phyloP scores from a whole-genome alignment of 2,888 invertebrate genomes.

The Ophion slaviceki region DNA sequence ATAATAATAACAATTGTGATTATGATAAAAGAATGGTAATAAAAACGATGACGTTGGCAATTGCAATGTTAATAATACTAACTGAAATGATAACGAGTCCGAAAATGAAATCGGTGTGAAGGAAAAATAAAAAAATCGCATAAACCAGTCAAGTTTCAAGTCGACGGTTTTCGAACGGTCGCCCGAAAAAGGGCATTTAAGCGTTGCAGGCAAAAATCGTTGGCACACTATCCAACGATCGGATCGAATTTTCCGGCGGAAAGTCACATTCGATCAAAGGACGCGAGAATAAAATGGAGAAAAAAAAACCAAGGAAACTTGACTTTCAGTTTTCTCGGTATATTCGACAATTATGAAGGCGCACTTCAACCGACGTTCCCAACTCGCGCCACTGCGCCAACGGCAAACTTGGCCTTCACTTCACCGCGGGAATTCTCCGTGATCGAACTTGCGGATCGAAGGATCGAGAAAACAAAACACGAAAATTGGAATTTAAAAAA shows the following conservation, averaged over 20 bases:
- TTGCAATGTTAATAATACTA: too few species aligned
- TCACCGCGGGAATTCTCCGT: background rate
- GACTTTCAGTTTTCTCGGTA: background rate
- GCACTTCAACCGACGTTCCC: slow-evolving; percentile 24
- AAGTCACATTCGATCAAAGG: background rate
- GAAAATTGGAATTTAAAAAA: too few species aligned
- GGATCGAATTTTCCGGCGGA: background rate
- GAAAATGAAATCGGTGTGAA: background rate
- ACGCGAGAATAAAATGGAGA: background rate
- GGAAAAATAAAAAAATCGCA: background rate
- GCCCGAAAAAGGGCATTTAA: background rate
- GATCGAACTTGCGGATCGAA: too few species aligned
- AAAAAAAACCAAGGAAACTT: background rate
- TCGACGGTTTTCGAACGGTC: too few species aligned
- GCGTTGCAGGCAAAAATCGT: too few species aligned
- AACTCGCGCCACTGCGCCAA: background rate
- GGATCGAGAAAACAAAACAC: too few species aligned
- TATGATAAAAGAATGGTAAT: too few species aligned
- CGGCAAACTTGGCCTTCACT: background rate
- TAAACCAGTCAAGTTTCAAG: too few species aligned
- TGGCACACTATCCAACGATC: too few species aligned
- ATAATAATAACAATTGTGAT: too few species aligned
- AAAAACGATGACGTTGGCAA: too few species aligned
- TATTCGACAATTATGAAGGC: background rate
- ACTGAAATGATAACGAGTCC: too few species aligned